Conservation (phyloP, 2,888 invertebrate genomes). For the Ernsta delagoae region DNA sequence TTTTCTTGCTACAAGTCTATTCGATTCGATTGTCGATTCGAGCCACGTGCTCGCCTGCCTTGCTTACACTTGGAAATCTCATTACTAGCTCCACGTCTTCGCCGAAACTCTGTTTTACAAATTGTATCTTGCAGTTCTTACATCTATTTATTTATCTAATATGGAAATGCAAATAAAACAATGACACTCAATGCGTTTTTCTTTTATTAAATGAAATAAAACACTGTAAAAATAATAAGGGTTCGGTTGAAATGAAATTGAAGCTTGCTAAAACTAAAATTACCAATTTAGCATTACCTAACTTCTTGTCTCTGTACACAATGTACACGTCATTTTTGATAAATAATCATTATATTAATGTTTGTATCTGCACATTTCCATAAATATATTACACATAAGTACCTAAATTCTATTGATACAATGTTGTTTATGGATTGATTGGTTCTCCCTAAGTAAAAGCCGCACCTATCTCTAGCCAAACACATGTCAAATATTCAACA, state of each 20-base stretch:
- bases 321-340: too few relatives aligned
- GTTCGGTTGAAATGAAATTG: too few relatives aligned
- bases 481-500: slow-evolving; percentile 80
- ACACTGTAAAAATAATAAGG: too few relatives aligned
- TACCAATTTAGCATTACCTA: too few relatives aligned
- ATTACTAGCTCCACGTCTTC: slow-evolving; percentile 25
- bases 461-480: slow-evolving; percentile 60
- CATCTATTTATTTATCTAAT: neutral
- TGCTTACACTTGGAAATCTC: slow-evolving; percentile 35
- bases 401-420: too few relatives aligned
- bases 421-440: slow-evolving; percentile 70
- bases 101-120: neutral
- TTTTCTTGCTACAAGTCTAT: slow-evolving; percentile 5
- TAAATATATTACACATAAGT: too few relatives aligned
- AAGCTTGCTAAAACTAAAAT: too few relatives aligned
- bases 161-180: neutral
- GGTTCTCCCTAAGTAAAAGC: slow-evolving; percentile 58
- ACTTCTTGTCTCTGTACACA: too few relatives aligned
- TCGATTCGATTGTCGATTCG: slow-evolving; percentile 19
- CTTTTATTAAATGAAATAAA: too few relatives aligned
- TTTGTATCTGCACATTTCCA: too few relatives aligned
- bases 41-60: slow-evolving; percentile 29
- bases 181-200: neutral
- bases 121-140: slow-evolving; percentile 9
- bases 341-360: too few relatives aligned